Base-by-base conservation (phyloP, 2,888 invertebrate genomes). In the Stratiomys singularior region DNA sequence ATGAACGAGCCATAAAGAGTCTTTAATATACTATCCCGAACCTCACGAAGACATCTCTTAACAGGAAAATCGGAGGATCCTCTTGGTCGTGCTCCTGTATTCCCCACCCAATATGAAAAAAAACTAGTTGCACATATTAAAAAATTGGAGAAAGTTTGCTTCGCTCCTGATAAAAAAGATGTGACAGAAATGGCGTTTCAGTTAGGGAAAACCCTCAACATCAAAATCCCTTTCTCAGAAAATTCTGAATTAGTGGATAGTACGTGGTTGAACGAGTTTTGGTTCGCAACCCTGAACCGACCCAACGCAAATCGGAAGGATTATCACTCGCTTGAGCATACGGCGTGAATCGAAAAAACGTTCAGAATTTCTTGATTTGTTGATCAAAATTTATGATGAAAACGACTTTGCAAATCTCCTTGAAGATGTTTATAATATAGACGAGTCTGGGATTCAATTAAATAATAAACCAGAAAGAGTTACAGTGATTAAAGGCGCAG, bases 271-370 rank as follows among this genome's bases (percentile, higher is more conserved):
- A 67, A 67, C 1, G 44, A 9, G 25, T 67, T 67, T 67, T 3
- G 82, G 72, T 15, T 15, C 1, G 52, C 0, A 52, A 18, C 7
- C 15, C 52, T 80, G 82, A 82, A 52, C 77, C 83, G n/a, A 74
- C 77, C 64, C 58, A 83, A n/a, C n/a, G n/a, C n/a, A n/a, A n/a
- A n/a, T n/a, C n/a, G n/a, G n/a, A n/a, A n/a, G n/a, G n/a, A n/a
- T n/a, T n/a, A n/a, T n/a, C n/a, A n/a, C n/a, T n/a, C n/a, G n/a
- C n/a, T n/a, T n/a, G n/a, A n/a, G n/a, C n/a, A n/a, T n/a, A n/a
- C n/a, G n/a, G n/a, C n/a, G n/a, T n/a, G n/a, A n/a, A n/a, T 46
- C 76, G 82, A 82, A 82, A 85, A 82, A 82, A 81, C 81, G 83
- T 28, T 69, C 78, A n/a, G 76, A 81, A 2, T 52, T 52, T 47